Base-by-base conservation (phyloP, 2,888 invertebrate genomes). In the Scaptodrosophila latifasciaeformis region DNA sequence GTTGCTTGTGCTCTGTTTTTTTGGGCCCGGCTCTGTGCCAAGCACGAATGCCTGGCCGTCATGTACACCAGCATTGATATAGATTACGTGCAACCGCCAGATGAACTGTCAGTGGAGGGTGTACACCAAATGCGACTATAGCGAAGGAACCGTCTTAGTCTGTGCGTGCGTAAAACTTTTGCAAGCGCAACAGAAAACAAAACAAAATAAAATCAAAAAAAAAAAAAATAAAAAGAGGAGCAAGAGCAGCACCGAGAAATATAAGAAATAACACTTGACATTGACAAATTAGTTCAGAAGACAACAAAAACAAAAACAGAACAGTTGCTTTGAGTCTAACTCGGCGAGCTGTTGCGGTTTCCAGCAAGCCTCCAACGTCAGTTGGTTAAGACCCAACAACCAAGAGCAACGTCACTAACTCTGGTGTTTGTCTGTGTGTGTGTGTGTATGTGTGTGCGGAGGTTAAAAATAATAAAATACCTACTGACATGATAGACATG, bases 271-370 rank as follows among this genome's bases (percentile, higher is more conserved):
- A 72, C 72, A 76, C 79, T 80, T 83, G 83, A 83, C 83, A 82
- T 83, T 83, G 83, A 83, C 82, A 83, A 83, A 83, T 83, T 83
- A 83, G 83, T 82, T 67, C 60, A 74, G 75, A 71, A 77, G 63
- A 66, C 62, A 66, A 62, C 58, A 52, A 37, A 43, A 42, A 35
- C 47, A 49, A 7, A 27, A 39, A 48, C 58, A 54, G 40, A n/a
- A n/a, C 48, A 58, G 53, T 47, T 54, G 15, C 17, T n/a, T 10
- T 34, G 21, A 2, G n/a, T 24, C 37, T 39, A 10, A 15, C 9
- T 39, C 43, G 27, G 34, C 12, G 19, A n/a, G 27, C 18, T 40
- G 40, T 29, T 29, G 44, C 18, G 15, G 37, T 15, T 37, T 40
- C n/a, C 40, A 34, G 30, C 9, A 6, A 39, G 52, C 40, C 37